Base-by-base conservation (phyloP, 2,797 vertebrate species). In the Sebastes iracundus region DNA sequence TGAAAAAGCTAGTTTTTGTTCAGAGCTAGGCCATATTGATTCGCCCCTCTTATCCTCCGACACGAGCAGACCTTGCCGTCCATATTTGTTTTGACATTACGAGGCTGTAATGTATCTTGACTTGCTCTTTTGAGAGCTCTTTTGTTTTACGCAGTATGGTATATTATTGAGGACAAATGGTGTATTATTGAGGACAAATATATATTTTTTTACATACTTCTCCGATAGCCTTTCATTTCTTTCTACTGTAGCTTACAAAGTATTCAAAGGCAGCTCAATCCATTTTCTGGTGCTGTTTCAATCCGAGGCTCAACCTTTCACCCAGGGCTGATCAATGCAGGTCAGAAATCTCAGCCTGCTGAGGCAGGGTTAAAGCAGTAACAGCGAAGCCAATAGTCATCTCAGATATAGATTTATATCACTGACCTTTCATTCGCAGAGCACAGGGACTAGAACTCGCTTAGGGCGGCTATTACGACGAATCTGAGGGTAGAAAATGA, bases 401-500 rank as follows among this genome's bases (percentile, higher is more conserved):
- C 77, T 83, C 71, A 83, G 79, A 80, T 82, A 89, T 86, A 87
- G 84, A 92, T 93, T 92, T 87, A 88, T 90, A 80, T 80, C 72
- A 32, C 81, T 92, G 91, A 92, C 92, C 89, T 92, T 92, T 91
- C 58, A 76, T 81, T 67, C 42, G 9, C 75, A 59, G 74, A 87
- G 79, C 77, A 61, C 18, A 66, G 80, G 60, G 84, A 86, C 82
- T 76, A 83, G 61, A 86, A 91, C 60, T 82, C 81, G 75, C 77
- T 86, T 83, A 42, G 72, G 49, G 61, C 4, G n/a, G 75, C 79
- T 84, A 70, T 87, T 79, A 76, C 68, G 16, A 16, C 4, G 20
- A 82, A 75, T 75, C 72, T 74, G 78, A 73, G 32, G 69, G 42
- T 38, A 79, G 84, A 91, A 90, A 87, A 87, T 80, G 11, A 71